These are phyloP conservation scores for Pammene aurita DNA, from an alignment of 2,888 invertebrate species.

Conservation along the genomic window DNA sequence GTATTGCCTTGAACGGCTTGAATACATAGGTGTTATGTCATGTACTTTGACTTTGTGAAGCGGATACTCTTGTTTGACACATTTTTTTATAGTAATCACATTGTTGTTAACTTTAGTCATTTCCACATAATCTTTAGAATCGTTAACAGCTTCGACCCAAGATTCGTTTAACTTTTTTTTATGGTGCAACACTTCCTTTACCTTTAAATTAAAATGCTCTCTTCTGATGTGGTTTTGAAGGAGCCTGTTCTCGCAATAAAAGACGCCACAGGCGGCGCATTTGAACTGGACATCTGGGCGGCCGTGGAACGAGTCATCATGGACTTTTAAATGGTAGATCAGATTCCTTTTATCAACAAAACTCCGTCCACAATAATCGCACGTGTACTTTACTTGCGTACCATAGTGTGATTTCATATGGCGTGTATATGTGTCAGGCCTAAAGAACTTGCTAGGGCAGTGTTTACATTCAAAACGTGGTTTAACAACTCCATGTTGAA, in stretches of 20 bases:
- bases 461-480: constrained; percentile 56
- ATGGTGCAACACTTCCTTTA: constrained; percentile 45
- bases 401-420: constrained; percentile 57
- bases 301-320: constrained; percentile 54
- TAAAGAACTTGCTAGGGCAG: constrained; percentile 61
- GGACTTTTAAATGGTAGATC: constrained; percentile 59
- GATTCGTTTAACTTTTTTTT: constrained; percentile 63
- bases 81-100: constrained; percentile 60
- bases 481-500: constrained; percentile 57
- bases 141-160: constrained; percentile 63
- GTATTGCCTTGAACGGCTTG: constrained; percentile 58
- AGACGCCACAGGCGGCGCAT: constrained; percentile 60
- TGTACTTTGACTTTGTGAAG: constrained; percentile 1
- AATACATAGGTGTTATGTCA: constrained; percentile 52
- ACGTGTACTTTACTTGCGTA: constrained; percentile 51
- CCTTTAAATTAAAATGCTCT: constrained; percentile 59
- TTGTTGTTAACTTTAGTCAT: constrained; percentile 70
- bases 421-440: constrained; percentile 56
- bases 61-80: constrained; percentile 43
- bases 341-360: constrained; percentile 65
- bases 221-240: constrained; percentile 64
- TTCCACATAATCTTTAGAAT: constrained; percentile 59
- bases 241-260: constrained; percentile 63
- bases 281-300: constrained; percentile 45
- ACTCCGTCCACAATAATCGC: constrained; percentile 64